Conservation (phyloP, 1,140 invertebrate genomes). For the Dreissena polymorpha region DNA sequence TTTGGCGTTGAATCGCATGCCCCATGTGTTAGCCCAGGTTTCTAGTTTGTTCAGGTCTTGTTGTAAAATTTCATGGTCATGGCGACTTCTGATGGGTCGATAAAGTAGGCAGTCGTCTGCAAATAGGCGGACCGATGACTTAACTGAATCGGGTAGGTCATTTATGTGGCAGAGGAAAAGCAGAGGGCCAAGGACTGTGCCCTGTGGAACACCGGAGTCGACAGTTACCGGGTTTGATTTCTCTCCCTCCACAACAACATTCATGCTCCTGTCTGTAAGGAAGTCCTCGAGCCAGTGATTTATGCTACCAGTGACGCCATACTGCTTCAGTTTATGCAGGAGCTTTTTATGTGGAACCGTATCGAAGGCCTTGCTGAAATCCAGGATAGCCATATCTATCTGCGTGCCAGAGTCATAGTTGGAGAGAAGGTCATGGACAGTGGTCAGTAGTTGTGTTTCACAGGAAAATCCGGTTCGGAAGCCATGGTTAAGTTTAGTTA, state of each 20-base stretch:
- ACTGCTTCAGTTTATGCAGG: conserved; percentile 14
- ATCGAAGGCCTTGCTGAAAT: conserved; percentile 36
- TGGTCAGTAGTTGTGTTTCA: conserved; percentile 49
- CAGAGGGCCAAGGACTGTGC: background rate
- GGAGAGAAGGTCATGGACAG: conserved; percentile 27
- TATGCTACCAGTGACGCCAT: conserved; percentile 11
- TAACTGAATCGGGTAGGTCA: conserved; percentile 50
- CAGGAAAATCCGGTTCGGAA: conserved; percentile 43
- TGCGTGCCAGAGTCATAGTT: conserved; percentile 28
- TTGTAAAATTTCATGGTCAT: conserved; percentile 14
- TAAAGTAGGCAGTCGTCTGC: conserved; percentile 41
- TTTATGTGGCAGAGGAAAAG: conserved; percentile 54
- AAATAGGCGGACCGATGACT: conserved; percentile 51
- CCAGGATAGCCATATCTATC: conserved; percentile 49
- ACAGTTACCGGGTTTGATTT: background rate
- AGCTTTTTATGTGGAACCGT: conserved; percentile 55
- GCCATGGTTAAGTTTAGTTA: conserved; percentile 39
- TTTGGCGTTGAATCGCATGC: conserved; percentile 47
- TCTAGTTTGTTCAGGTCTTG: conserved; percentile 3
- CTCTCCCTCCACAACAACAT: conserved; percentile 12
- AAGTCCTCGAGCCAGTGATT: conserved; percentile 26
- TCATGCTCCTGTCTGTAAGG: conserved; percentile 21
- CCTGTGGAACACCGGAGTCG: conserved; percentile 13
- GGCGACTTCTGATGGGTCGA: background rate
- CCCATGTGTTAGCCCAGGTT: conserved; percentile 13